Percentiles rank a stretch among this genome's conserved stretches.
phyloP scores from a whole-genome alignment of 2,113 vertebrate genomes.

The Platichthys flesus region DNA sequence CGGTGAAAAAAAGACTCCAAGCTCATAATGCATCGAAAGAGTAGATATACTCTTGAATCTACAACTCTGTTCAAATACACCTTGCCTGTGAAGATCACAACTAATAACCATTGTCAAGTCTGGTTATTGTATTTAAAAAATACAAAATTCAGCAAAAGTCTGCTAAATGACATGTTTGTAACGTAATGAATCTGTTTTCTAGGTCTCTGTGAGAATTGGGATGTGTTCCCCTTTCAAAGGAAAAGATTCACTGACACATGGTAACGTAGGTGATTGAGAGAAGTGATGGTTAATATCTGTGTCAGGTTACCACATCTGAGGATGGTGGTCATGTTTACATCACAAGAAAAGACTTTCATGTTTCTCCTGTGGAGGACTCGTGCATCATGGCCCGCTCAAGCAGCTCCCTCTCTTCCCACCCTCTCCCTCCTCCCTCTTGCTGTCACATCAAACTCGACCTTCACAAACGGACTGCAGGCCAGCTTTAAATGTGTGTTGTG shows the following conservation, averaged over 20 bases:
- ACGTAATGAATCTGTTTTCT: neutral
- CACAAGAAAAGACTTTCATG: slow-evolving; percentile 43
- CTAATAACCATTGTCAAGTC: too few species aligned
- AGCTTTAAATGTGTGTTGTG: slow-evolving; percentile 41
- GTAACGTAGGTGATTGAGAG: slow-evolving; percentile 22
- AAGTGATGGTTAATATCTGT: slow-evolving; percentile 45
- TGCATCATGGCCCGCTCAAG: slow-evolving; percentile 56
- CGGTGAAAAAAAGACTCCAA: too few species aligned
- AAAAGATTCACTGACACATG: slow-evolving; percentile 25
- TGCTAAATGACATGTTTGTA: too few species aligned
- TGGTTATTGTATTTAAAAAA: too few species aligned
- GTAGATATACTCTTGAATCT: neutral
- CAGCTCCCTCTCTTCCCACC: slow-evolving; percentile 30
- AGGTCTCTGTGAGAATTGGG: neutral
- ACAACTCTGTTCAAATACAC: too few species aligned
- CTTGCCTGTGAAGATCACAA: too few species aligned
- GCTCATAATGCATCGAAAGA: neutral
- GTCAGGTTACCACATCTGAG: slow-evolving; percentile 63
- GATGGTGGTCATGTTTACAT: slow-evolving; percentile 58
- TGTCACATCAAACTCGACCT: slow-evolving; percentile 65
- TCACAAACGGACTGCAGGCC: slow-evolving; percentile 53
- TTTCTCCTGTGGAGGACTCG: slow-evolving; percentile 40
- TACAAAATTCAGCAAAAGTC: too few species aligned
- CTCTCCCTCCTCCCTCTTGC: slow-evolving; percentile 17
- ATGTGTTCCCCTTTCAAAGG: neutral